phyloP scores from a whole-genome alignment of 2,113 vertebrate species.

The Zosterops pallidus region DNA sequence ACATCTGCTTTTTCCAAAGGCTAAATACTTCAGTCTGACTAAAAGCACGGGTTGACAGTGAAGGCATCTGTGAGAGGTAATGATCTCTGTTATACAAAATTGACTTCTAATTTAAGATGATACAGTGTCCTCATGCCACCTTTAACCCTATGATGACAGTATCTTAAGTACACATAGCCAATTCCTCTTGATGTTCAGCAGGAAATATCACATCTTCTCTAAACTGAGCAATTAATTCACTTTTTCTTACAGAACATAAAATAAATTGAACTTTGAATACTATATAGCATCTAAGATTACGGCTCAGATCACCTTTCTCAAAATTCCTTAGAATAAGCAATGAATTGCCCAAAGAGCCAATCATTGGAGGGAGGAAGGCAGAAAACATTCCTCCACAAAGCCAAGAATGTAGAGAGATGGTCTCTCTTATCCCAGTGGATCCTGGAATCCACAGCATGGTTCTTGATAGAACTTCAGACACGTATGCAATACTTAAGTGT shows the following conservation, averaged over 20 bases:
- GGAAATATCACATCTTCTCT: not conserved
- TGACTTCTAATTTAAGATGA: not conserved
- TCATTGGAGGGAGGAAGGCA: not conserved
- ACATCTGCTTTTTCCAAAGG: not conserved
- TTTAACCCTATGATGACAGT: not conserved
- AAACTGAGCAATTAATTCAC: not conserved
- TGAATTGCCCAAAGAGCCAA: not conserved
- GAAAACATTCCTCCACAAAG: not conserved
- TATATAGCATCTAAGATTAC: not conserved
- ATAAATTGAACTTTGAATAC: not conserved
- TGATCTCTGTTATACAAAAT: not conserved
- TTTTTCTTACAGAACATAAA: not conserved
- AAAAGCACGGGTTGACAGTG: not conserved
- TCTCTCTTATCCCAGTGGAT: not conserved
- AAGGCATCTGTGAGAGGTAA: not conserved
- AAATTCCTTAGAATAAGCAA: not conserved
- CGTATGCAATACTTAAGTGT: fast-evolving
- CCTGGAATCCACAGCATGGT: not conserved
- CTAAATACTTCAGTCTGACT: not conserved
- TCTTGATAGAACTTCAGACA: not conserved
- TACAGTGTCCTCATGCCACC: not conserved
- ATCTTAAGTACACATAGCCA: not conserved
- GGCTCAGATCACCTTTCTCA: not conserved
- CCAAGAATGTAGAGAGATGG: not conserved
- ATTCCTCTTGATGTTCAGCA: not conserved